phyloP scores from a whole-genome alignment of 2,888 invertebrate species.

The Aporophyla nigra region DNA sequence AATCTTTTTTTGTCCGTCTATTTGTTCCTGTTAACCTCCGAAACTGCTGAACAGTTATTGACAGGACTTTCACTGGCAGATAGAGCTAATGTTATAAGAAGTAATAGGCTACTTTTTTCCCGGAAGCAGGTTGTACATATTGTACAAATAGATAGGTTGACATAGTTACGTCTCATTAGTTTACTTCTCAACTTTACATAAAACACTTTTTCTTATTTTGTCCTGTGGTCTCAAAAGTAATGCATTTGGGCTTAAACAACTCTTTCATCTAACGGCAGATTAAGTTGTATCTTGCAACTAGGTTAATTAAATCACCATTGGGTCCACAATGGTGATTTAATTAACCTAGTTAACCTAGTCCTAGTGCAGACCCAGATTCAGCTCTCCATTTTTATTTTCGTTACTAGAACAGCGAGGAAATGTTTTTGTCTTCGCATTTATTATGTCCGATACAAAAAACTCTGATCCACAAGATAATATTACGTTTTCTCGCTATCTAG shows the following conservation, averaged over 20 bases:
- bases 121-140: no score
- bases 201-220: not conserved
- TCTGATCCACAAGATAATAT: constrained; percentile 39
- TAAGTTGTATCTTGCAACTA: constrained; percentile 22
- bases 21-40: no score
- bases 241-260: not conserved
- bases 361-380: constrained; percentile 33
- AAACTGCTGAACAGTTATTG: no score
- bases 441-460: constrained; percentile 46
- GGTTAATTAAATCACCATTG: constrained; percentile 46
- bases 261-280: not conserved
- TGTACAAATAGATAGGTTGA: not conserved
- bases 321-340: no score
- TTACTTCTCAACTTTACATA: not conserved
- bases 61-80: no score
- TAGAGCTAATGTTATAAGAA: no score
- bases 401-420: constrained; percentile 37
- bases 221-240: not conserved
- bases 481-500: constrained; percentile 42
- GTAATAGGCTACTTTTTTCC: no score
- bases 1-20: no score
- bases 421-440: constrained; percentile 53
- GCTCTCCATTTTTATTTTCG: constrained; percentile 38
- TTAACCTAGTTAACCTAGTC: no score
- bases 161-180: no score